phyloP scores from a whole-genome alignment of 2,797 vertebrate species.

The Margarornis squamiger region DNA sequence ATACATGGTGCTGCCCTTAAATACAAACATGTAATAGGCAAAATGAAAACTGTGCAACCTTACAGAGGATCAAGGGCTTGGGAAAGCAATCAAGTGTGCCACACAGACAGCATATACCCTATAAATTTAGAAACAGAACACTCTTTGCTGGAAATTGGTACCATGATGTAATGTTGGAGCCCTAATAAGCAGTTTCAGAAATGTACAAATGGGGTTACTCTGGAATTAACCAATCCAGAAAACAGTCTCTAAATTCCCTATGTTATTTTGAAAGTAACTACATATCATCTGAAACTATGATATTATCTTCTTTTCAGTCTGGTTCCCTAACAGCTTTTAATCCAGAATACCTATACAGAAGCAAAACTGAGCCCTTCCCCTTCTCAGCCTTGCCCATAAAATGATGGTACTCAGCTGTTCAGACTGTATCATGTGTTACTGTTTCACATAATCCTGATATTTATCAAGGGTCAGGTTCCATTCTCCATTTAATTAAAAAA shows the following conservation, averaged over 20 bases:
- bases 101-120: not conserved
- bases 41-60: not conserved
- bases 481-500: not conserved
- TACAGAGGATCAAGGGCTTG: not conserved
- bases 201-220: not conserved
- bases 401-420: not conserved
- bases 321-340: not conserved
- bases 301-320: not conserved
- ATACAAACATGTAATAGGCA: not conserved
- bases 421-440: not conserved
- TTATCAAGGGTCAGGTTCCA: not conserved
- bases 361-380: not conserved
- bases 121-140: not conserved
- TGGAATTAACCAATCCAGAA: not conserved
- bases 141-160: not conserved
- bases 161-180: not conserved
- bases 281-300: not conserved
- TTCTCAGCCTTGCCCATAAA: not conserved
- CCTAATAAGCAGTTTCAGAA: not conserved
- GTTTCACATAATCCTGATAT: not conserved
- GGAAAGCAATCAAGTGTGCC: not conserved
- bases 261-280: not conserved
- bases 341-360: not conserved
- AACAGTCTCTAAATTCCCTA: not conserved
- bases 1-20: not conserved